Evolutionary conservation across 2,888 invertebrate species (phyloP), one percentile per base, ranked within the genome.

Genomic region (Chironomus riparius): DNA sequence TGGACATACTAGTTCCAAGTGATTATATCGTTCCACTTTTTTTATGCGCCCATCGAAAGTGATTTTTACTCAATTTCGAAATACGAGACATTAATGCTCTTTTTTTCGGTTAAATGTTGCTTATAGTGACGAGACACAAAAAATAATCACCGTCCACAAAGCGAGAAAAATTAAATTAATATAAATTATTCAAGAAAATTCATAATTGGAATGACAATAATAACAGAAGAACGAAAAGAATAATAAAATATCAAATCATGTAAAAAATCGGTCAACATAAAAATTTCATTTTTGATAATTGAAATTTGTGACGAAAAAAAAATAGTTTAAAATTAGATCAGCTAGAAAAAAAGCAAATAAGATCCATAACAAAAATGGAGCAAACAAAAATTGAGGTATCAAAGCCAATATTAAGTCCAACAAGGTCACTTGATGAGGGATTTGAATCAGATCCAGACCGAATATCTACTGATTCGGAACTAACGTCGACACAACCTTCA

Each of bases 371-470:
- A 38, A 38, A 38, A 38, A 68, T 72, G 72, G 72, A 72, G 50
- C 68, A 71, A 50, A 70, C 77, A 38, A 71, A 76, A 68, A 80
- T 80, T 79, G 79, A 79, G 77, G 50, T 74, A 12, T 68, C 82
- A 75, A 84, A 84, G 79, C 83, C 84, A 77, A 83, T 84, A 79
- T 81, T 84, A 77, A 84, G 84, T 80, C 84, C 84, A 79, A 84
- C 84, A 78, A 81, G 84, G 81, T 84, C 84, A 78, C 82, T 84
- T 77, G 84, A 84, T 77, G 84, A 84, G 82, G 84, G 84, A 80
- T 84, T 84, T 79, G 84, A 84, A 83, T 84, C 84, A 81, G 84
- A 84, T 83, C 84, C 84, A 80, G 84, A 84, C 83, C 83, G 84
- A 77, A 81, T 84, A 80, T 84, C 84, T 77, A 84, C 84, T 48